Percentiles rank a stretch among this genome's conserved stretches.
Conservation (phyloP, 2,797 vertebrate species). For the Lepus oiostolus region DNA sequence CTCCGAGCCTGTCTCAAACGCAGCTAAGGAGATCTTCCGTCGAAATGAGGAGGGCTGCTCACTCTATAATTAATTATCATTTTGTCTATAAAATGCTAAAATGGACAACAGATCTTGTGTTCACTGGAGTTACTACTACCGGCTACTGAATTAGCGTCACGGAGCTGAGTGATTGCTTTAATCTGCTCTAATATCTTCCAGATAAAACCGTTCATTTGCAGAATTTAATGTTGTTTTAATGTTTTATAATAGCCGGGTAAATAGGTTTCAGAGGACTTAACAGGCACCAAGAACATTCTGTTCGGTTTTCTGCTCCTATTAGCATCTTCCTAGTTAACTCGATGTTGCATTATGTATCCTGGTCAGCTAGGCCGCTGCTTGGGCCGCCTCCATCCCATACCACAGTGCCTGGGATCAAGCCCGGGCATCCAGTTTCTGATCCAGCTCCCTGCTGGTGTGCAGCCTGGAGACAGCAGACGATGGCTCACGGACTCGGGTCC, state of each 20-base stretch:
- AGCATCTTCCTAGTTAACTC: too few species aligned
- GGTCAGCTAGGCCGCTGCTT: too few species aligned
- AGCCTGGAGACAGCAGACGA: too few species aligned
- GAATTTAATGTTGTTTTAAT: not conserved
- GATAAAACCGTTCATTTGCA: not conserved
- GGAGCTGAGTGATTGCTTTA: conserved; percentile 2
- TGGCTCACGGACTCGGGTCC: too few species aligned
- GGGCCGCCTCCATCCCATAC: too few species aligned
- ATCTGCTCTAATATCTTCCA: not conserved
- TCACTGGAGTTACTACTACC: not conserved
- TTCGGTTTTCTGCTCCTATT: not conserved
- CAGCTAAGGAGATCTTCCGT: not conserved
- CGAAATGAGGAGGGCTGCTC: not conserved
- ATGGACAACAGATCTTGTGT: not conserved
- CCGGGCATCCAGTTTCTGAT: too few species aligned
- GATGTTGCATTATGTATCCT: not conserved
- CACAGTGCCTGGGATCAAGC: too few species aligned
- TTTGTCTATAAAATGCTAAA: not conserved
- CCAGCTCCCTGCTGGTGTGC: too few species aligned
- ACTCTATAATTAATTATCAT: not conserved
- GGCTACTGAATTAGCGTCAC: not conserved
- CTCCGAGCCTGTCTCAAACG: not conserved
- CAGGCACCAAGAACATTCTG: not conserved
- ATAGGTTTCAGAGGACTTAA: not conserved
- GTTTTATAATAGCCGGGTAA: not conserved